Conservation (phyloP, 1,140 invertebrate species). For the Periplaneta americana region DNA sequence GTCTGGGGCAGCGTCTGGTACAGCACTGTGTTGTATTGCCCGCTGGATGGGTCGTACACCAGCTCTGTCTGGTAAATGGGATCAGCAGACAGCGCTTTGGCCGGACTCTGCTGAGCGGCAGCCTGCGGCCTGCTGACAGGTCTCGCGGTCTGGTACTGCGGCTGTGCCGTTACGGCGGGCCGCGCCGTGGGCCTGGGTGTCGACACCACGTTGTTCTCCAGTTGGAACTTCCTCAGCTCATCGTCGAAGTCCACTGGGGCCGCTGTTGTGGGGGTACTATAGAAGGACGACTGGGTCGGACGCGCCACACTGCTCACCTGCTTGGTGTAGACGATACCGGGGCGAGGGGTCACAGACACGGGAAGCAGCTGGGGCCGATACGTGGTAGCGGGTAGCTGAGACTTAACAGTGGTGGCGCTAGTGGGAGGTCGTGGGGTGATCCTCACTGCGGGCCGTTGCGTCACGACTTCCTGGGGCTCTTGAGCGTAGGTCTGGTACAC, state of each 20-base stretch:
- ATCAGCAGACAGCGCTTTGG: slow-evolving; percentile 36
- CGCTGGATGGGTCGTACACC: slow-evolving; percentile 68
- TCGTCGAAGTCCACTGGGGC: slow-evolving; percentile 61
- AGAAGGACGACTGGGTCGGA: slow-evolving; percentile 34
- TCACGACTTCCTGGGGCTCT: not conserved
- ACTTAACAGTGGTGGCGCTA: slow-evolving; percentile 51
- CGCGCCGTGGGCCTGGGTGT: slow-evolving; percentile 18
- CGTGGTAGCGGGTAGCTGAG: slow-evolving; percentile 57
- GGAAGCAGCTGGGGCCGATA: slow-evolving; percentile 55
- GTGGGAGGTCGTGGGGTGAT: slow-evolving; percentile 28
- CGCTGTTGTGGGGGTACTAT: slow-evolving; percentile 36
- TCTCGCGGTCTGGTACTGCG: not conserved
- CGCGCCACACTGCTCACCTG: slow-evolving; percentile 27
- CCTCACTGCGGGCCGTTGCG: not conserved
- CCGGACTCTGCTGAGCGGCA: slow-evolving; percentile 35
- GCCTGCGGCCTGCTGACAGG: not conserved
- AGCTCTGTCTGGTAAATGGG: slow-evolving; percentile 70
- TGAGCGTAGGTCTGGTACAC: slow-evolving; percentile 30
- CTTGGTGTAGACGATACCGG: slow-evolving; percentile 20
- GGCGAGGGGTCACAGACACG: slow-evolving; percentile 37
- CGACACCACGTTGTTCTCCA: slow-evolving; percentile 59
- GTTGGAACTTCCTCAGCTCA: slow-evolving; percentile 70
- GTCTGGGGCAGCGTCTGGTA: slow-evolving; percentile 70
- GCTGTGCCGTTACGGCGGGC: not conserved
- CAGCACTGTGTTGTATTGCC: slow-evolving; percentile 72